Conservation (phyloP, 2,888 invertebrate genomes). For the Aphidius colemani region DNA sequence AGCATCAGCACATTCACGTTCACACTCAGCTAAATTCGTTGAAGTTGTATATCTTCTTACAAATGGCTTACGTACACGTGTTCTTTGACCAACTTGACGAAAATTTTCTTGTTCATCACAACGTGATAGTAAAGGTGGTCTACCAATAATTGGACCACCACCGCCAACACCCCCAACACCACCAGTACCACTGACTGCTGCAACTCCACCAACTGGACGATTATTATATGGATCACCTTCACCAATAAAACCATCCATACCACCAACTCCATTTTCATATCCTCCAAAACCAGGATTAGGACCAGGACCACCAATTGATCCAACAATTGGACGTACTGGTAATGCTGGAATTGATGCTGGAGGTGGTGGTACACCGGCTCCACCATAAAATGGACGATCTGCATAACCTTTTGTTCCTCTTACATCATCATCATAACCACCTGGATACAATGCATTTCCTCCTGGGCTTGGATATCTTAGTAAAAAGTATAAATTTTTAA, state of each 20-base stretch:
- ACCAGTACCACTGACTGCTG: slow-evolving; percentile 51
- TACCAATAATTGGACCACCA: slow-evolving; percentile 57
- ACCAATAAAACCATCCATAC: slow-evolving; percentile 52
- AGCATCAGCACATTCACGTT: slow-evolving; percentile 81
- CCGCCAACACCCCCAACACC: slow-evolving; percentile 50
- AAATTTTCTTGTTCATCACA: slow-evolving; percentile 84
- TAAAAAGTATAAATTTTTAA: background rate
- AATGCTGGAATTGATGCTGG: slow-evolving; percentile 39
- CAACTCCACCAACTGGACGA: slow-evolving; percentile 48
- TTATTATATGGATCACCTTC: slow-evolving; percentile 54
- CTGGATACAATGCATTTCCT: slow-evolving; percentile 38
- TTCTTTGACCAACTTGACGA: slow-evolving; percentile 78
- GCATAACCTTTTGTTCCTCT: slow-evolving; percentile 49
- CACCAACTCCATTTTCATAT: slow-evolving; percentile 51
- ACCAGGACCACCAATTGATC: too few species aligned
- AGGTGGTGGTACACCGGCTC: slow-evolving; percentile 40
- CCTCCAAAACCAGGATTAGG: slow-evolving; percentile 40
- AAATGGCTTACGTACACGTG: slow-evolving; percentile 78
- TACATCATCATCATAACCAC: slow-evolving; percentile 43
- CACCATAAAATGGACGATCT: slow-evolving; percentile 48
- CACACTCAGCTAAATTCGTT: slow-evolving; percentile 78
- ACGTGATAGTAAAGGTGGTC: slow-evolving; percentile 63
- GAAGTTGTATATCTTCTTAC: slow-evolving; percentile 76
- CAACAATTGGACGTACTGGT: slow-evolving; percentile 41
- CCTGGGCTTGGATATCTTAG: slow-evolving; percentile 34